Evolutionary conservation across 1,140 invertebrate species (phyloP).

Genomic region (Goniozus legneri): DNA sequence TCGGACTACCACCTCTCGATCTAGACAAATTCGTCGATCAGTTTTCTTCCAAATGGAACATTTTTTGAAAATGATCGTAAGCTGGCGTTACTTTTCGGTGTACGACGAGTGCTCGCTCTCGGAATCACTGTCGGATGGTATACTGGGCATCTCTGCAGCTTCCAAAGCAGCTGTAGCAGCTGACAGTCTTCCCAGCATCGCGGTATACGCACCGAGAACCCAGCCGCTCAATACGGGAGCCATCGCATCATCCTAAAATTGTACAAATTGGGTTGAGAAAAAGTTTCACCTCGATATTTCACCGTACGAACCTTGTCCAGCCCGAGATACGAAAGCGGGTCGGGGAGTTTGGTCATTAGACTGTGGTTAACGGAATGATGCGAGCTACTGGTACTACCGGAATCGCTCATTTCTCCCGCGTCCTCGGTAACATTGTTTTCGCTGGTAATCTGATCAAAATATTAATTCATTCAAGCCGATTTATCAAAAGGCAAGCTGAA

Average conservation of each 20-base stretch:
- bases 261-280: too few species aligned
- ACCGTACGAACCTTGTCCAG: slow-evolving; percentile 40
- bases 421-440: slow-evolving; percentile 40
- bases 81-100: slow-evolving; percentile 43
- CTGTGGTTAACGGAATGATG: slow-evolving; percentile 44
- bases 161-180: slow-evolving; percentile 49
- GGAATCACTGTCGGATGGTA: slow-evolving; percentile 47
- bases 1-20: slow-evolving; percentile 47
- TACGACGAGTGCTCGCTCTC: slow-evolving; percentile 49
- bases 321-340: slow-evolving; percentile 42
- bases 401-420: slow-evolving; percentile 42
- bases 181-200: slow-evolving; percentile 49
- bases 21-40: too few species aligned
- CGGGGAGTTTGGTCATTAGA: slow-evolving; percentile 33
- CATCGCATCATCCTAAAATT: slow-evolving; percentile 40
- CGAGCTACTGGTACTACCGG: slow-evolving; percentile 42
- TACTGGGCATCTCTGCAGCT: slow-evolving; percentile 41
- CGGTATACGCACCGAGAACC: slow-evolving; percentile 49
- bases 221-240: slow-evolving; percentile 46
- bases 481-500: too few species aligned
- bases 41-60: too few species aligned
- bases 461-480: too few species aligned
- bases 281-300: not conserved
- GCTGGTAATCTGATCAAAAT: too few species aligned
- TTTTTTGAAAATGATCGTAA: too few species aligned